Conservation (phyloP, 2,113 vertebrate species). For the Microtus pennsylvanicus region DNA sequence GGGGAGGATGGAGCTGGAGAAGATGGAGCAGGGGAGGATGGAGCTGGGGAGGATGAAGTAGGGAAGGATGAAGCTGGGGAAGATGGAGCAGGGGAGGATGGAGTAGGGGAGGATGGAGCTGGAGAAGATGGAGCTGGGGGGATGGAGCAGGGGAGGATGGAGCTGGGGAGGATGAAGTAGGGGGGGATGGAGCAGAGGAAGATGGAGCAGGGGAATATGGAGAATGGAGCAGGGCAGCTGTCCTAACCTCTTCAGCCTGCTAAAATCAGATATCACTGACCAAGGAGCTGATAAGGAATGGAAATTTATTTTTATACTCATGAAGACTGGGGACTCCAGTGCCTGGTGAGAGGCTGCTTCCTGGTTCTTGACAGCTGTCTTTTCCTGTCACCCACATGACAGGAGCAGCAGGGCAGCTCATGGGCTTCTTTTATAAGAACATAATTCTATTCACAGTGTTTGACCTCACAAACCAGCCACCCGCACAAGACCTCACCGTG, state of each 20-base stretch:
- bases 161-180: neutral
- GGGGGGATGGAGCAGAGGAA: neutral
- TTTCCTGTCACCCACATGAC: neutral
- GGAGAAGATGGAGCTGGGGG: too few relatives aligned
- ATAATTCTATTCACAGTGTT: neutral
- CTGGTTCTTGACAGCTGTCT: neutral
- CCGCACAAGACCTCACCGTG: neutral
- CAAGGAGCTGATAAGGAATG: neutral
- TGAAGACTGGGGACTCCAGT: neutral
- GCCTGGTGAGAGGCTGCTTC: neutral
- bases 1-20: too few relatives aligned
- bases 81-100: too few relatives aligned
- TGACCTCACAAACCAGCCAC: neutral
- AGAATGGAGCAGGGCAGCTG: neutral
- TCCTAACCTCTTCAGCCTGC: neutral
- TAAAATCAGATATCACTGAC: neutral
- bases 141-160: neutral
- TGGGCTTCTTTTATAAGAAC: neutral
- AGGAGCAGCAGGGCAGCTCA: neutral
- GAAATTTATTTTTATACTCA: neutral
- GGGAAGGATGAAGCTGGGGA: neutral
- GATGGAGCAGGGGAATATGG: too few relatives aligned
- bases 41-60: neutral
- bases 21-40: neutral
- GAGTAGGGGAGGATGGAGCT: neutral